phyloP scores from a whole-genome alignment of 1,140 invertebrate genomes.

The Trialeurodes vaporariorum region DNA sequence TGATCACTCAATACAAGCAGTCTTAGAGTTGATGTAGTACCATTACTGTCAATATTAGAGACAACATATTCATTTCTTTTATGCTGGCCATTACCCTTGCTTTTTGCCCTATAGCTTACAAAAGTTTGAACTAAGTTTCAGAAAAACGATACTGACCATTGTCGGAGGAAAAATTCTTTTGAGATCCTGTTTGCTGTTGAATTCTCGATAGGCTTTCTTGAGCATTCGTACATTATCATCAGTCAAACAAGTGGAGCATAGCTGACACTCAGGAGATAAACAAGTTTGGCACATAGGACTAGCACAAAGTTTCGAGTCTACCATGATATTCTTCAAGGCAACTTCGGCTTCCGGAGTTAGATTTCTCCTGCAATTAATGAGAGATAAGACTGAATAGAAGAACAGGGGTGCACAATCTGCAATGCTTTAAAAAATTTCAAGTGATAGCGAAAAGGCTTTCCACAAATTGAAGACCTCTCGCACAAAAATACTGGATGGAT shows the following conservation, averaged over 20 bases:
- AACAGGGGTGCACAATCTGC: no score
- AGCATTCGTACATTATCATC: conserved; percentile 44
- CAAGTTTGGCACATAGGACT: conserved; percentile 47
- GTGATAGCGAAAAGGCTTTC: no score
- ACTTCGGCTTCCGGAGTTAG: conserved; percentile 45
- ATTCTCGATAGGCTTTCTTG: conserved; percentile 59
- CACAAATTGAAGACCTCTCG: background rate
- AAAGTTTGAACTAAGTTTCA: no score
- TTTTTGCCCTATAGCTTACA: no score
- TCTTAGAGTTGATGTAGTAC: no score
- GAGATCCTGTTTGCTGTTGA: conserved; percentile 62
- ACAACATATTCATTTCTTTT: no score
- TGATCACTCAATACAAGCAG: conserved; percentile 10
- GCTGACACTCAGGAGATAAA: conserved; percentile 49
- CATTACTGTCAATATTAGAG: no score
- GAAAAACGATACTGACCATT: conserved; percentile 54
- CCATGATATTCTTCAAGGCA: conserved; percentile 64
- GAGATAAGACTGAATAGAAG: no score
- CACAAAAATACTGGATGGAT: background rate
- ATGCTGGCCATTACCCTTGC: no score
- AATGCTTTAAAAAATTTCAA: no score
- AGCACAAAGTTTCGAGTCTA: conserved; percentile 57
- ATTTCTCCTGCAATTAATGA: conserved; percentile 31
- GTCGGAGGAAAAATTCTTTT: conserved; percentile 65
- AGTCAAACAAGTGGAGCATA: conserved; percentile 69